phyloP scores from a whole-genome alignment of 37 sponge, comb jelly and placozoan genomes.

The Tethya wilhelma region DNA sequence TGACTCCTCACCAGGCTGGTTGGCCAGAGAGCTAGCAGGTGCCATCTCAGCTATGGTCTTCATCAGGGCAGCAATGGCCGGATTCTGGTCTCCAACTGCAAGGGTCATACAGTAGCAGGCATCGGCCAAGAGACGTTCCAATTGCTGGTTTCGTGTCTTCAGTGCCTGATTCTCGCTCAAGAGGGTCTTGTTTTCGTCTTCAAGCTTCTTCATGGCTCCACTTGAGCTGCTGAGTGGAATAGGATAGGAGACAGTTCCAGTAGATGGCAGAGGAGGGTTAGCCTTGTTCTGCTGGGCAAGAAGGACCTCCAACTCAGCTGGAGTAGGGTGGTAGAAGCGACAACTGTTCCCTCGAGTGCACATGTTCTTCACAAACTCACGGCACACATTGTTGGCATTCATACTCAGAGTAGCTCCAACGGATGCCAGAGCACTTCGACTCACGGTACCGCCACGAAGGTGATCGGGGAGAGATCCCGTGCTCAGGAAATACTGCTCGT shows the following conservation, averaged over 20 bases:
- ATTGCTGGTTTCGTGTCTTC: conserved; percentile 44
- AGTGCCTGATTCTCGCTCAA: conserved; percentile 35
- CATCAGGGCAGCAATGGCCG: conserved; percentile 54
- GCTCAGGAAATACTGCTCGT: conserved; percentile 61
- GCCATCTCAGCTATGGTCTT: conserved; percentile 63
- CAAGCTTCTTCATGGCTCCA: no score
- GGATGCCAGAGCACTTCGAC: not conserved
- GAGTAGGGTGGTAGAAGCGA: conserved; percentile 59
- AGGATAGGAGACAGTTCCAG: no score
- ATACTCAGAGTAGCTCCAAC: conserved; percentile 5
- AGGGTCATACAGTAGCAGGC: conserved; percentile 74
- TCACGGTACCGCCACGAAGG: conserved; percentile 6
- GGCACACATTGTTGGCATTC: conserved; percentile 52
- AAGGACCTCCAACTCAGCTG: conserved; percentile 32
- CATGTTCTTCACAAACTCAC: conserved; percentile 59
- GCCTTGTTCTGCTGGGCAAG: conserved; percentile 17
- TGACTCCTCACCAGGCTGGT: conserved; percentile 12
- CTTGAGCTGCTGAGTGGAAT: no score
- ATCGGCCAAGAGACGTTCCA: conserved; percentile 68
- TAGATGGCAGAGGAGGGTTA: not conserved
- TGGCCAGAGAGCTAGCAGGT: conserved; percentile 53
- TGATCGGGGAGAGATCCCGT: conserved; percentile 44
- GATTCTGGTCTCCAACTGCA: conserved; percentile 68
- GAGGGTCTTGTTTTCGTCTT: no score
- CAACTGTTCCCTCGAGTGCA: conserved; percentile 44